phyloP scores from a whole-genome alignment of 2,797 vertebrate species.

The Ibycter americanus region DNA sequence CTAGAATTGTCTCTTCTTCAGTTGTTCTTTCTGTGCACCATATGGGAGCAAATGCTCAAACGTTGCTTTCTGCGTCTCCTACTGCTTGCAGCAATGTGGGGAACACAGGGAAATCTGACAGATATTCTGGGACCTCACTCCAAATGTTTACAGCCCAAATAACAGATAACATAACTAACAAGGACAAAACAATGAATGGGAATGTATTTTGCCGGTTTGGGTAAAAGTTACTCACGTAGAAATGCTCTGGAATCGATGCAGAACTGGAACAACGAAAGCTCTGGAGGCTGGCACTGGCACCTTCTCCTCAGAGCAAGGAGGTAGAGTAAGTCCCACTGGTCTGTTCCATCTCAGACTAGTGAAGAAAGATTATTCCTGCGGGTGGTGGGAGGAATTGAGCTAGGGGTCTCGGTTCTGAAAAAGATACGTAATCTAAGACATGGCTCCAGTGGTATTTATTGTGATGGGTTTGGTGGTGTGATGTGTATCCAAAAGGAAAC shows the following conservation, averaged over 20 bases:
- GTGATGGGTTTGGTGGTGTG: neutral
- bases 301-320: neutral
- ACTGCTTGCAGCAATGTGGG: neutral
- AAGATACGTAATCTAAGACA: neutral
- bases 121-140: neutral
- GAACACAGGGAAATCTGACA: neutral
- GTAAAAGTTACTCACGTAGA: neutral
- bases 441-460: neutral
- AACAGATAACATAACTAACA: neutral
- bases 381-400: neutral
- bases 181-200: neutral
- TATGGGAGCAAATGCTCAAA: neutral
- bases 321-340: neutral
- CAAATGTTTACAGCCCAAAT: neutral
- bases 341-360: neutral
- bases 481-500: neutral
- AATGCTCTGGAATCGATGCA: neutral
- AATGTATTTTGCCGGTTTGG: neutral
- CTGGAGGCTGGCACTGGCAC: neutral
- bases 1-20: neutral
- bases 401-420: neutral
- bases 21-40: neutral
- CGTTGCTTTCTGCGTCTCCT: neutral
- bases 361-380: neutral
- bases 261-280: neutral